These are phyloP conservation scores for Phyllotreta cruciferae DNA, from an alignment of 2,888 invertebrate species.

Conservation along the genomic window DNA sequence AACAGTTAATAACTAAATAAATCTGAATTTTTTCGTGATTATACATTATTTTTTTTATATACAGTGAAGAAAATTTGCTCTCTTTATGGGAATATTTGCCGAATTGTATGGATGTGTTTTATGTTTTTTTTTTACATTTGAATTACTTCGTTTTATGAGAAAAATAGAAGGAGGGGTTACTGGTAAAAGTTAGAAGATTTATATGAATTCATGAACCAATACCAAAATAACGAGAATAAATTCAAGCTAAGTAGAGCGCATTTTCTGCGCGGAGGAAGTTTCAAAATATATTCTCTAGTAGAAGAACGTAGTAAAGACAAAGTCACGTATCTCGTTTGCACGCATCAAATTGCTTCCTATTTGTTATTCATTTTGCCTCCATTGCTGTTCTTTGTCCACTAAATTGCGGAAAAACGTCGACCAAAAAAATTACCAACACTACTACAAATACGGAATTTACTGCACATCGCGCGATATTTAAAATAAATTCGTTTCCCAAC, in stretches of 20 bases:
- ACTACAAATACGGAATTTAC: slow-evolving; percentile 11
- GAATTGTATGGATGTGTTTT: no score
- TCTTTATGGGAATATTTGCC: no score
- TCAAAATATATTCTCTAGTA: slow-evolving; percentile 38
- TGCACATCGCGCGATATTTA: slow-evolving; percentile 15
- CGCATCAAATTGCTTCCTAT: slow-evolving; percentile 41
- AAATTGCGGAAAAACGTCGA: slow-evolving; percentile 24
- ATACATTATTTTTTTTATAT: no score
- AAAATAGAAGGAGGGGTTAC: no score
- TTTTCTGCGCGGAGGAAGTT: slow-evolving; percentile 34
- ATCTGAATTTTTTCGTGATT: no score
- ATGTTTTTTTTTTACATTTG: no score
- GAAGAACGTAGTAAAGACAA: slow-evolving; percentile 36
- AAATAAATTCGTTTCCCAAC: slow-evolving; percentile 11
- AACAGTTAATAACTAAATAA: no score
- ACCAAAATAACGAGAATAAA: slow-evolving; percentile 21
- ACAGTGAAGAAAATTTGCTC: no score
- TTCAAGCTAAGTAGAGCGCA: slow-evolving; percentile 37
- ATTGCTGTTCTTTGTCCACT: slow-evolving; percentile 26
- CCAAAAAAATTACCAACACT: slow-evolving; percentile 3
- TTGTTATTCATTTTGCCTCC: slow-evolving; percentile 36
- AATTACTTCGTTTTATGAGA: no score
- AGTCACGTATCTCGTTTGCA: slow-evolving; percentile 42
- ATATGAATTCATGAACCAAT: no score
- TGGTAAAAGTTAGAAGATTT: no score